These are phyloP conservation scores for Stomatorhinus ivindoensis DNA, from an alignment of 2,113 vertebrate genomes.

Conservation along the genomic window DNA sequence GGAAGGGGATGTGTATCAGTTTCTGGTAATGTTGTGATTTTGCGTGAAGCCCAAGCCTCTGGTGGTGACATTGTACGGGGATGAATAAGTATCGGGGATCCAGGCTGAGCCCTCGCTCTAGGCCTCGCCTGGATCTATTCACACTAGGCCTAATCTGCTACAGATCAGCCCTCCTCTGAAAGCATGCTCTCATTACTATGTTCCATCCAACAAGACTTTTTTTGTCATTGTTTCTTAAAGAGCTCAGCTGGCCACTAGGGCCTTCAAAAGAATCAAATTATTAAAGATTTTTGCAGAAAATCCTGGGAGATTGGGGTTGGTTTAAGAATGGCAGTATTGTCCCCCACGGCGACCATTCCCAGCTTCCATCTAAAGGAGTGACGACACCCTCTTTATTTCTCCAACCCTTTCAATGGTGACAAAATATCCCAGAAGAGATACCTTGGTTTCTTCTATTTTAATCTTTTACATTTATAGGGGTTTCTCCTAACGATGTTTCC, in stretches of 20 bases:
- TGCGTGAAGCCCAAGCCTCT: constrained; percentile 68
- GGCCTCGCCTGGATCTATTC: constrained; percentile 67
- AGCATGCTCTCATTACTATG: constrained; percentile 64
- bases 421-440: constrained; percentile 64
- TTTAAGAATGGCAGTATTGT: constrained; percentile 65
- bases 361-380: constrained; percentile 56
- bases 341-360: constrained; percentile 54
- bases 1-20: constrained; percentile 60
- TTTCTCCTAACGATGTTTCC: constrained; percentile 20
- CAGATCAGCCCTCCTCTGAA: constrained; percentile 56
- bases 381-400: constrained; percentile 58
- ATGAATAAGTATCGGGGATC: constrained; percentile 71
- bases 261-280: constrained; percentile 74
- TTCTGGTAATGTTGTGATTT: constrained; percentile 74
- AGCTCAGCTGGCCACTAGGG: constrained; percentile 68
- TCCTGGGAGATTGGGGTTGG: constrained; percentile 61
- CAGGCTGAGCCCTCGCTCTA: constrained; percentile 62
- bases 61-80: constrained; percentile 70
- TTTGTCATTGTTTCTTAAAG: constrained; percentile 71
- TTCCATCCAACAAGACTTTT: constrained; percentile 46
- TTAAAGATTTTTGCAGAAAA: constrained; percentile 69
- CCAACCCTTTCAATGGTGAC: constrained; percentile 63
- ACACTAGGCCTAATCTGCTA: constrained; percentile 70
- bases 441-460: constrained; percentile 54
- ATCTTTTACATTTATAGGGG: constrained; percentile 42